A percentile compares a stretch with the other conserved stretches of the same genome.
phyloP scores from a whole-genome alignment of 2,888 invertebrate species.

The Mesoligia furuncula region DNA sequence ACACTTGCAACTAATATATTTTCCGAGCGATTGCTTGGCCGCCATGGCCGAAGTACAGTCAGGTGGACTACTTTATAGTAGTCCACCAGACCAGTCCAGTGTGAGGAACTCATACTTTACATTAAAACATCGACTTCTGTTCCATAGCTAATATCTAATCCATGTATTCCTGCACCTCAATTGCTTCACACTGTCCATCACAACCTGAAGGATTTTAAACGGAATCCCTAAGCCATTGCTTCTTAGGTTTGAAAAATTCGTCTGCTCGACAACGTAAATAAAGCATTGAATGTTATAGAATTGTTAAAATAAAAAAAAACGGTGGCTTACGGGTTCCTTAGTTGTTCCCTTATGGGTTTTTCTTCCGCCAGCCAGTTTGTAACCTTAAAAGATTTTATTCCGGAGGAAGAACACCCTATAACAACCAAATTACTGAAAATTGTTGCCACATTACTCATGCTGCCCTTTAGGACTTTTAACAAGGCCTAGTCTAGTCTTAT shows the following conservation, averaged over 20 bases:
- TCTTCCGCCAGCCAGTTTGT: not conserved
- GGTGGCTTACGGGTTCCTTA: too few relatives aligned
- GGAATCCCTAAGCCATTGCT: not conserved
- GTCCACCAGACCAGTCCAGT: too few relatives aligned
- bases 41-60: too few relatives aligned
- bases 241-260: too few relatives aligned
- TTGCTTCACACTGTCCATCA: not conserved
- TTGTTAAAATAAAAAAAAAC: too few relatives aligned
- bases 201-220: too few relatives aligned
- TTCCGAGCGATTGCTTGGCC: too few relatives aligned
- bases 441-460: not conserved
- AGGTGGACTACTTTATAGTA: too few relatives aligned
- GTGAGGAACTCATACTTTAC: not conserved
- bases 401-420: not conserved
- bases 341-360: too few relatives aligned
- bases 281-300: too few relatives aligned
- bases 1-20: too few relatives aligned
- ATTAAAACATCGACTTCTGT: not conserved
- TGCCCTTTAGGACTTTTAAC: not conserved
- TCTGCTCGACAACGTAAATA: too few relatives aligned
- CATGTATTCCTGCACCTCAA: not conserved
- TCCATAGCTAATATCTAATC: not conserved
- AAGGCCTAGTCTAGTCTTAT: not conserved
- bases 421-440: not conserved
- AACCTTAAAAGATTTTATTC: not conserved